These are phyloP conservation scores for Pyrrhosoma nymphula DNA, from an alignment of 2,888 invertebrate genomes.

Conservation along the genomic window DNA sequence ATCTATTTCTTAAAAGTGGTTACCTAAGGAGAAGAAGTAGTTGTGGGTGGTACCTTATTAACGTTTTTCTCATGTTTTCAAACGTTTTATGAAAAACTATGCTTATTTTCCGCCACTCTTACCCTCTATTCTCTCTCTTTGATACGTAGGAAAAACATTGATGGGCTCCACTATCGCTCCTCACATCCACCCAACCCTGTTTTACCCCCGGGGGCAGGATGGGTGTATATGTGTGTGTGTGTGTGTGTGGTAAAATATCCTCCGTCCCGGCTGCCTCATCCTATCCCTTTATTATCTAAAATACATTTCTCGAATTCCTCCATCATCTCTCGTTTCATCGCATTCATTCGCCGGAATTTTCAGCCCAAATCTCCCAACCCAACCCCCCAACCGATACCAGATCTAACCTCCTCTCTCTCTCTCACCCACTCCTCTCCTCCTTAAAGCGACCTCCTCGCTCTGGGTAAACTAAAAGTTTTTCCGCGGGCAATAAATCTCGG, in stretches of 20 bases:
- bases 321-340: conserved; percentile 17
- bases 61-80: no score
- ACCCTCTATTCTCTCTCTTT: no score
- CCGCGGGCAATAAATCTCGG: not conserved
- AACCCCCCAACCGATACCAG: no score
- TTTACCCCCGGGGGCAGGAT: not conserved
- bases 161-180: no score
- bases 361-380: not conserved
- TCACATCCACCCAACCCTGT: not conserved
- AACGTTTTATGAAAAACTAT: no score
- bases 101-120: no score
- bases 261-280: not conserved
- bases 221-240: no score
- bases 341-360: conserved; percentile 29
- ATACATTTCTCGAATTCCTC: conserved; percentile 52
- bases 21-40: not conserved
- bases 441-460: not conserved
- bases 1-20: no score
- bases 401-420: not conserved
- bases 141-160: no score
- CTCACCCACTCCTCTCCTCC: not conserved
- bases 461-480: not conserved
- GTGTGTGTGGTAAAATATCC: not conserved
- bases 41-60: not conserved
- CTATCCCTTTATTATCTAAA: conserved; percentile 49